phyloP scores from a whole-genome alignment of 2,888 invertebrate species.

The Stenolophus ochropezus region DNA sequence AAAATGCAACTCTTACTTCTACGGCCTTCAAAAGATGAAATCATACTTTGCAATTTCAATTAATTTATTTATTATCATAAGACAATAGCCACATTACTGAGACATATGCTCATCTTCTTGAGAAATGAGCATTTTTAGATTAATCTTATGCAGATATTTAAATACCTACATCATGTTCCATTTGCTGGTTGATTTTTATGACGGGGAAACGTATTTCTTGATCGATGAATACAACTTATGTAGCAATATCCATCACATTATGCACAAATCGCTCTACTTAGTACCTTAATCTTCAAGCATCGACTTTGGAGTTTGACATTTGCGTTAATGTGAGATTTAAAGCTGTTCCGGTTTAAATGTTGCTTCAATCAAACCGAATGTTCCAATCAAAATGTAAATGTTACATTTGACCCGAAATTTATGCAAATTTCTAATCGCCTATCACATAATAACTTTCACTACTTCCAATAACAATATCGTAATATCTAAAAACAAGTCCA shows the following conservation, averaged over 20 bases:
- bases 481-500: slow-evolving; percentile 1
- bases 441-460: slow-evolving; percentile 15
- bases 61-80: not conserved
- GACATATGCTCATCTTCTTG: not conserved
- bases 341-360: not conserved
- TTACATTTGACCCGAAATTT: slow-evolving; percentile 22
- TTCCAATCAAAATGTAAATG: slow-evolving; percentile 22
- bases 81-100: slow-evolving; percentile 10
- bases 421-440: slow-evolving; percentile 16
- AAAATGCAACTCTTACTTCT: slow-evolving; percentile 3
- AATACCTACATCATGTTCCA: not conserved
- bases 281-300: not conserved
- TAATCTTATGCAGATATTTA: not conserved
- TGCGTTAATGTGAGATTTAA: not conserved
- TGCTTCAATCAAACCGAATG: not conserved
- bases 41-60: slow-evolving; percentile 30
- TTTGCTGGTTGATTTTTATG: not conserved
- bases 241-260: not conserved
- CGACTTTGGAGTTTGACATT: slow-evolving; percentile 9
- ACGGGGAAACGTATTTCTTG: not conserved
- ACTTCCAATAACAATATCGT: not conserved
- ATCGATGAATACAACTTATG: not conserved
- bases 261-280: not conserved
- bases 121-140: not conserved
- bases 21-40: slow-evolving; percentile 25